Base-by-base conservation (phyloP, 1,140 invertebrate genomes). In the Penaeus chinensis region DNA sequence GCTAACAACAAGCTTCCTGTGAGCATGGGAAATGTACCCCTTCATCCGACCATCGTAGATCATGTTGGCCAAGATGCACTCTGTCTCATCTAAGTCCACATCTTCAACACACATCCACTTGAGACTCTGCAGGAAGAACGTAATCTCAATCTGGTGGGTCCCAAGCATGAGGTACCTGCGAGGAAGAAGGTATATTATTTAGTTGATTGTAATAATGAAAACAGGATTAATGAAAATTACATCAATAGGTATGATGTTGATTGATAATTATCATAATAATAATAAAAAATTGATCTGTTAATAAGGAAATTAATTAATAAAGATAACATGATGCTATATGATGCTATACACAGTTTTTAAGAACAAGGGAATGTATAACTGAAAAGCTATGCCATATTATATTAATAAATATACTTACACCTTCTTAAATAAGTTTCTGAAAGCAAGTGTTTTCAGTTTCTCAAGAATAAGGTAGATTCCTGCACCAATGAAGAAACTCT, bases 391-490 rank as follows among this genome's bases (percentile, higher is more conserved):
- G 10, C 54, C 11, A 10, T 16, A 16, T 54, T 13, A 13, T 54
- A 54, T 16, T 16, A 47, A 77, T 81, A 82, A 61, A n/a, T 81
- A 32, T 86, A 93, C 94, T 93, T 92, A 95, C 90, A 99, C 97
- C 95, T 98, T 98, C 91, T 98, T 98, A 91, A 99, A 99, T 42
- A 99, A 94, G 94, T 99, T 99, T 89, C 98, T 94, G 91, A 99
- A 99, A 0, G 98, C 96, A 71, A 98, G 96, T 77, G 97, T 96
- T 92, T 98, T 98, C 0, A 99, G 93, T 92, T 99, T 99, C 91
- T 99, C 98, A 13, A 99, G 95, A 91, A 99, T 97, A 24, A 99
- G 93, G 93, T 98, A 99, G 91, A 99, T 98, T 62, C 98, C 98
- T 91, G 95, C 97, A 90, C 96, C 96, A 83, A 99, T 99, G 90